Conservation (phyloP, 64 coral and sea anemone species). For the Platygyra sinensis region DNA sequence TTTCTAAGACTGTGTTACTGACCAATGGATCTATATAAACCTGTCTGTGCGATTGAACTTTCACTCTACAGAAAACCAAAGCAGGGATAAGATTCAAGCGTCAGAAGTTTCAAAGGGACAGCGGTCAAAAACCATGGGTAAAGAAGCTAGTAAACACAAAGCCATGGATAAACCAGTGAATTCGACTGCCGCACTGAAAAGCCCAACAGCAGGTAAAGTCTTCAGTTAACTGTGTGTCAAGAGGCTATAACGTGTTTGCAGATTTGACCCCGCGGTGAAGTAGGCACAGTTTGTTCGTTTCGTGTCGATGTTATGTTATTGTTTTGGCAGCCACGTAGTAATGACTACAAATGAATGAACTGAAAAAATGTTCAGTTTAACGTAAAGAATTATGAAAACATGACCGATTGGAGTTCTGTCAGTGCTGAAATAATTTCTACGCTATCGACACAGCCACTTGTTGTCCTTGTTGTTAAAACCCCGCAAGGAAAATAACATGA, state of each 20-base stretch:
- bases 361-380: too few relatives aligned
- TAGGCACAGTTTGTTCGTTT: too few relatives aligned
- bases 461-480: too few relatives aligned
- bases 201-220: slow-evolving; percentile 28
- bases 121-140: slow-evolving; percentile 19
- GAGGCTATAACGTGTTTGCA: not conserved
- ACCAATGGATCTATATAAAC: not conserved
- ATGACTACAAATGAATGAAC: too few relatives aligned
- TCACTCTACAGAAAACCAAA: not conserved
- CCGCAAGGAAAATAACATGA: too few relatives aligned
- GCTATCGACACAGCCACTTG: too few relatives aligned
- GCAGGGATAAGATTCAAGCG: not conserved
- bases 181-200: slow-evolving; percentile 20
- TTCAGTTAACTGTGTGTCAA: not conserved
- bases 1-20: not conserved
- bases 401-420: too few relatives aligned
- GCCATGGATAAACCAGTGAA: not conserved
- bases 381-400: too few relatives aligned
- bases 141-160: slow-evolving; percentile 43
- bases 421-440: too few relatives aligned
- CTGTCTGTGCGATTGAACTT: not conserved
- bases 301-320: too few relatives aligned
- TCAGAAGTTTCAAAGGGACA: not conserved
- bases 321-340: too few relatives aligned
- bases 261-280: too few relatives aligned